phyloP scores from a whole-genome alignment of 2,888 invertebrate species.

The Nineta flava region DNA sequence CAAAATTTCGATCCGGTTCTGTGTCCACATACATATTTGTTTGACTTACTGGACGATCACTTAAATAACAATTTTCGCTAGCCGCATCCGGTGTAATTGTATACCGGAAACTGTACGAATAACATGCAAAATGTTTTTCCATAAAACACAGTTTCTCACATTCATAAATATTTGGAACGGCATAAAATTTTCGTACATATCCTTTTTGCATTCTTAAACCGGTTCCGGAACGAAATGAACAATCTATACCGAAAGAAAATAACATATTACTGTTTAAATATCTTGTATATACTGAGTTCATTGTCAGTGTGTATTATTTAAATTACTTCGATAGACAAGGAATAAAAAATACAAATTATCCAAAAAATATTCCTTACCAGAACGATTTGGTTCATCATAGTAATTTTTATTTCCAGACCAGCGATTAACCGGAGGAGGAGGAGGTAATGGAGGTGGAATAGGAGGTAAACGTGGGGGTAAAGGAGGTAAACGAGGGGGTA shows the following conservation, averaged over 20 bases:
- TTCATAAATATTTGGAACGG: conserved; percentile 52
- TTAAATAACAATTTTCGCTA: conserved; percentile 62
- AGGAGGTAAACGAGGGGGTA: too few relatives aligned
- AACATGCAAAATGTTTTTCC: conserved; percentile 54
- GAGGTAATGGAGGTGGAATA: too few relatives aligned
- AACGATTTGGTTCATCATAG: too few relatives aligned
- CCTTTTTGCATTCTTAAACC: conserved; percentile 58
- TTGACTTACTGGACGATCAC: conserved; percentile 50
- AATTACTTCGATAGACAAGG: too few relatives aligned
- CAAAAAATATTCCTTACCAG: background rate
- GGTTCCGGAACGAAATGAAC: conserved; percentile 55
- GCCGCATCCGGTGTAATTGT: conserved; percentile 34
- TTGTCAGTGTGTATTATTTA: too few relatives aligned
- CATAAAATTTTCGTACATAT: conserved; percentile 45
- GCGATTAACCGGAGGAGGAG: too few relatives aligned
- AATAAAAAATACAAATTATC: too few relatives aligned
- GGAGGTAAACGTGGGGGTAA: too few relatives aligned
- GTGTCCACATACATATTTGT: conserved; percentile 58
- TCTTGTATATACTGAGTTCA: too few relatives aligned
- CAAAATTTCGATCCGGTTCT: conserved; percentile 57
- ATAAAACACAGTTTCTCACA: conserved; percentile 61
- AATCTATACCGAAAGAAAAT: conserved; percentile 44
- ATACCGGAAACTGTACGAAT: conserved; percentile 54
- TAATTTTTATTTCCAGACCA: too few relatives aligned
- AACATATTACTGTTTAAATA: too few relatives aligned